Evolutionary conservation across 2,888 invertebrate genomes (phyloP).

Genomic region (Corythucha ciliata): DNA sequence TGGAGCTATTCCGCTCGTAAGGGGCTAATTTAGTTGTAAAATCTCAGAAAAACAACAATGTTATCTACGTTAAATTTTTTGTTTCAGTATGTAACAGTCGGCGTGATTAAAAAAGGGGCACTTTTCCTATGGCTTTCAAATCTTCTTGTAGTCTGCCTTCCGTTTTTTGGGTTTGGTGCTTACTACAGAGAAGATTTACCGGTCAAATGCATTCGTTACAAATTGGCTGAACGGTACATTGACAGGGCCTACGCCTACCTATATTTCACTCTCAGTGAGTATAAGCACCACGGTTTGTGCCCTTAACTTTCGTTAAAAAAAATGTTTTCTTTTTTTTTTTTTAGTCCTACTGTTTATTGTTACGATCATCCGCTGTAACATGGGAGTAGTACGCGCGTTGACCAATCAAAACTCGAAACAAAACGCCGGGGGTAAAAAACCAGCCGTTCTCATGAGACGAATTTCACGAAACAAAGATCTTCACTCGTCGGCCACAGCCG

Average conservation of each 20-base stretch:
- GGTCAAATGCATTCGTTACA: conserved; percentile 60
- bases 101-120: conserved; percentile 61
- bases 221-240: conserved; percentile 52
- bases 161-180: conserved; percentile 62
- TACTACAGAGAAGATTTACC: conserved; percentile 51
- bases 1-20: too few relatives aligned
- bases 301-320: too few relatives aligned
- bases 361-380: conserved; percentile 56
- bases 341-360: too few relatives aligned
- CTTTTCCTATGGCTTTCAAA: conserved; percentile 60
- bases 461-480: conserved; percentile 40
- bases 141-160: conserved; percentile 61
- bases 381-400: conserved; percentile 68
- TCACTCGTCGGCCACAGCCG: conserved; percentile 52
- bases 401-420: conserved; percentile 36
- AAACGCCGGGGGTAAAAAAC: conserved; percentile 15
- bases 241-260: conserved; percentile 68
- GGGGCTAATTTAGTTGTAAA: too few relatives aligned
- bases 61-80: too few relatives aligned
- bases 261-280: conserved; percentile 66
- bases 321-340: too few relatives aligned
- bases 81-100: conserved; percentile 69
- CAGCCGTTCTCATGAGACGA: conserved; percentile 37
- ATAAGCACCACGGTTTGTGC: too few relatives aligned
- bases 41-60: too few relatives aligned